Evolutionary conservation across 2,888 invertebrate species (phyloP), one percentile per base, ranked within the genome.

Genomic region (Poecilobothrus nobilitatus): DNA sequence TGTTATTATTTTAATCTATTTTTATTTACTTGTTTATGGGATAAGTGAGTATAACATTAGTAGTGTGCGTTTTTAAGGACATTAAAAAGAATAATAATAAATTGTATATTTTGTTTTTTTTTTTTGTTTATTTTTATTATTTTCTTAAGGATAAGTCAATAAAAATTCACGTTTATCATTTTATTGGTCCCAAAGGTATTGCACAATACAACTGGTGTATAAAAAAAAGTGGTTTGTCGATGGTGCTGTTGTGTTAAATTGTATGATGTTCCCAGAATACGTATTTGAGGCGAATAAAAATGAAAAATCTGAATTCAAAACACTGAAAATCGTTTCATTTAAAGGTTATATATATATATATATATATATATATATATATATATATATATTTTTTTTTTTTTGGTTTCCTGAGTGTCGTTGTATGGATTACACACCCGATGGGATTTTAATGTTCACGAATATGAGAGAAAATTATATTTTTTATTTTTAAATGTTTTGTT

Each of bases 101-200:
- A 53, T 53, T 53, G 53, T 53, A 8, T 10, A 18, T 53, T 53
- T 53, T 18, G 9, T 53, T 53, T 15, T 44, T 44, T 44, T 44
- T 44, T 44, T 44, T 53, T 41, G 15, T 41, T 41, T 41, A 5
- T 41, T 15, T 1, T 41, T 15, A 41, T 41, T 41, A 9, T 41
- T 53, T 53, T 53, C 53, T 53, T 53, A 53, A 53, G 53, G n/a
- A 53, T 53, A 53, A 53, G 53, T 53, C 53, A 53, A 53, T 53
- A 53, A 53, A 53, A 9, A 18, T 53, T 53, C 18, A 53, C 53
- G 53, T 53, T 53, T 53, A 53, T 53, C 53, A 53, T 53, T 53
- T 53, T 53, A 53, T 53, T 53, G 53, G 53, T 53, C 53, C 53
- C 53, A 53, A 18, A 53, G 53, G 53, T 2, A 18, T 53, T 53